Percentiles rank a stretch among this genome's conserved stretches.
These are phyloP conservation scores for Leistus spinibarbis DNA, from an alignment of 2,888 invertebrate species.

Conservation along the genomic window DNA sequence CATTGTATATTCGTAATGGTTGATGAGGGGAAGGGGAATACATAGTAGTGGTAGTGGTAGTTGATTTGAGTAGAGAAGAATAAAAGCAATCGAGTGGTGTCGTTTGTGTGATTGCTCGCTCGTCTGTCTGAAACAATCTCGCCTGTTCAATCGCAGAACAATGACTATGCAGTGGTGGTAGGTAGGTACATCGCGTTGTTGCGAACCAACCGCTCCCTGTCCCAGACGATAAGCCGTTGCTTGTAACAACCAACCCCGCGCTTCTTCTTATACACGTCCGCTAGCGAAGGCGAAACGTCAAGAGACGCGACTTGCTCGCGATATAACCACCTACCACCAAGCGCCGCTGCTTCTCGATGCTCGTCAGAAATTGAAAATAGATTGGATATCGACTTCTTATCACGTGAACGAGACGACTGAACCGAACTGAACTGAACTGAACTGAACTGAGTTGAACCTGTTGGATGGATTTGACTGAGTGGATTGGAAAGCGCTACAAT, in stretches of 20 bases:
- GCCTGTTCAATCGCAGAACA: background rate
- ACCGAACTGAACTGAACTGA: background rate
- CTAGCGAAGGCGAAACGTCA: background rate
- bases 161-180: background rate
- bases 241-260: background rate
- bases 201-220: too few species aligned
- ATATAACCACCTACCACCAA: background rate
- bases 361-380: constrained; percentile 56
- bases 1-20: too few species aligned
- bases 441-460: background rate
- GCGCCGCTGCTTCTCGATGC: background rate
- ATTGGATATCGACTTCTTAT: constrained; percentile 56
- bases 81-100: background rate
- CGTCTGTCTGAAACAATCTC: background rate
- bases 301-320: constrained; percentile 2
- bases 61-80: too few species aligned
- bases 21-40: too few species aligned
- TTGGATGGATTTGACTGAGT: background rate
- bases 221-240: background rate
- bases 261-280: too few species aligned
- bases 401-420: constrained; percentile 42
- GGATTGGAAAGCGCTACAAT: background rate
- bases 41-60: too few species aligned
- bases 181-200: background rate
- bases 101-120: background rate